A percentile compares a stretch with the other conserved stretches of the same genome.
Evolutionary conservation across 2,797 vertebrate species (phyloP).

Genomic region (Salarias fasciatus): DNA sequence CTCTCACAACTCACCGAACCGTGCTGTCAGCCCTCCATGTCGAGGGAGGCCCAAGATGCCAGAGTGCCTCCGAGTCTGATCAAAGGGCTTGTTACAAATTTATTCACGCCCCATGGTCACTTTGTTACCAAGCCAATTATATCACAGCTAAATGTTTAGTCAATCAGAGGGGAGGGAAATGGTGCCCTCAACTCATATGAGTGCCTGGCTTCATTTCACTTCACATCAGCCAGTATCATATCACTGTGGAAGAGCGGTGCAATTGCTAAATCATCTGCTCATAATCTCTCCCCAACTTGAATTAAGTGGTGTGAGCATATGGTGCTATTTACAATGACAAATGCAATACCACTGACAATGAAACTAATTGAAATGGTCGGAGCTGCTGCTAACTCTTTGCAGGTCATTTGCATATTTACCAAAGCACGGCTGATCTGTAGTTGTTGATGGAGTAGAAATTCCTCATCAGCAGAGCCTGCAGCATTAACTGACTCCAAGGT

Average conservation of each 20-base stretch:
- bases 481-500: slow-evolving; percentile 33
- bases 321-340: slow-evolving; percentile 60
- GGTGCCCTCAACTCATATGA: slow-evolving; percentile 46
- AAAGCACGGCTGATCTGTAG: slow-evolving; percentile 33
- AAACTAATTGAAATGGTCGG: slow-evolving; percentile 60
- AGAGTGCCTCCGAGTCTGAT: slow-evolving; percentile 51
- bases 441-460: slow-evolving; percentile 6
- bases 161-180: slow-evolving; percentile 61
- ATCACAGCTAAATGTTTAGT: slow-evolving; percentile 71
- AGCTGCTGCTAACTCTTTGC: slow-evolving; percentile 34
- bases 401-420: slow-evolving; percentile 48
- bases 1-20: slow-evolving; percentile 53
- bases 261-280: slow-evolving; percentile 69
- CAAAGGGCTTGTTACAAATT: slow-evolving; percentile 61
- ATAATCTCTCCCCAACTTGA: slow-evolving; percentile 62
- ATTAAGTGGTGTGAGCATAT: slow-evolving; percentile 61
- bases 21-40: slow-evolving; percentile 49
- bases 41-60: slow-evolving; percentile 52
- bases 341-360: slow-evolving; percentile 50
- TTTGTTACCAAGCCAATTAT: slow-evolving; percentile 74
- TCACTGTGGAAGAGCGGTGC: slow-evolving; percentile 40
- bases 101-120: slow-evolving; percentile 70
- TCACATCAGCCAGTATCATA: slow-evolving; percentile 50
- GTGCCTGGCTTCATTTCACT: slow-evolving; percentile 62
- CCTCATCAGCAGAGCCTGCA: slow-evolving; percentile 1